Evolutionary conservation across 2,113 vertebrate genomes (phyloP).

Genomic region (Hemicordylus capensis): DNA sequence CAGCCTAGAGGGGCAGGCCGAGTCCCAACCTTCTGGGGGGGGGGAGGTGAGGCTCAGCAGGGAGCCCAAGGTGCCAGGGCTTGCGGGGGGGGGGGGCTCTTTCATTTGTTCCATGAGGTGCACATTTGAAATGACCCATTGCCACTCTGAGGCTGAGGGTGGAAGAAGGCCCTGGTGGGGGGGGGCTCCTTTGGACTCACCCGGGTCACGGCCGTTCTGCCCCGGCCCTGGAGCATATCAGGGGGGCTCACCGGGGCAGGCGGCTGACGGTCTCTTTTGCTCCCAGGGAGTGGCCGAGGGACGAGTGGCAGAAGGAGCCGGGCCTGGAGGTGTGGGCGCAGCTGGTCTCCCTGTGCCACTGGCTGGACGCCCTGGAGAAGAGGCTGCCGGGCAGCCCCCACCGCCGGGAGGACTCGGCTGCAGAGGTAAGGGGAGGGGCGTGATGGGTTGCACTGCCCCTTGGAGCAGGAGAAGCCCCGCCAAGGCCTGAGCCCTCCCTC

Average conservation of each 20-base stretch:
- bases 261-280: background rate
- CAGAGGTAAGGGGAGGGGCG: slow-evolving; percentile 32
- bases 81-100: no score
- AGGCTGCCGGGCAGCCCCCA: slow-evolving; percentile 72
- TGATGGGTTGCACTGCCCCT: background rate
- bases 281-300: background rate
- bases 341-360: slow-evolving; percentile 80
- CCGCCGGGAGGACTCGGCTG: slow-evolving; percentile 31
- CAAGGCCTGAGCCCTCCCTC: background rate
- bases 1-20: no score
- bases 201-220: no score
- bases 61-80: no score
- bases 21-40: no score
- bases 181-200: no score
- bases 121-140: background rate
- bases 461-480: background rate
- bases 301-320: slow-evolving; percentile 64
- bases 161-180: rapidly evolving
- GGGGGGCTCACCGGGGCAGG: no score
- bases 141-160: background rate
- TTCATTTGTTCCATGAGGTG: background rate
- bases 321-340: slow-evolving; percentile 71
- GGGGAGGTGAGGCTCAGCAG: no score
- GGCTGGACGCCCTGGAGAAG: slow-evolving; percentile 83
- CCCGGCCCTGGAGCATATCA: background rate